A percentile compares a stretch with the other conserved stretches of the same genome.
These are phyloP conservation scores for Apogon hyalosoma DNA, from an alignment of 2,797 vertebrate genomes.

Conservation along the genomic window DNA sequence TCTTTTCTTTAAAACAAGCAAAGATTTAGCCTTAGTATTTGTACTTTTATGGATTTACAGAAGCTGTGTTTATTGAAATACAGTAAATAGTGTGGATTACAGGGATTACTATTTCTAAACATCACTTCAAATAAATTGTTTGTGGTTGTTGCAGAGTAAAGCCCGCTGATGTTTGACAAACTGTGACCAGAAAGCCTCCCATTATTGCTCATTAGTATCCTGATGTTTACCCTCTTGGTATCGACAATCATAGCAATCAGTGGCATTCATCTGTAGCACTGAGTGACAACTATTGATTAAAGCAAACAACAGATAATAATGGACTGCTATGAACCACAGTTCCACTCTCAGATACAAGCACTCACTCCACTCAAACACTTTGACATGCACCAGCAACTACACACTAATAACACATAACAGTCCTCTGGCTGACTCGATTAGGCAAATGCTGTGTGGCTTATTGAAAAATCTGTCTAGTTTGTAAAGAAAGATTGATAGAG, in stretches of 20 bases:
- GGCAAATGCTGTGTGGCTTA: slow-evolving; percentile 43
- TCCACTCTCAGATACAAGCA: slow-evolving; percentile 48
- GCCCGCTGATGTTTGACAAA: slow-evolving; percentile 57
- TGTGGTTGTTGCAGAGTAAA: slow-evolving; percentile 50
- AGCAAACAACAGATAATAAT: slow-evolving; percentile 77
- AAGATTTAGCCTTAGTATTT: neutral
- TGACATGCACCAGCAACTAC: slow-evolving; percentile 33
- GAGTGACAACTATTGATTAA: slow-evolving; percentile 79
- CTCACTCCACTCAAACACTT: slow-evolving; percentile 49
- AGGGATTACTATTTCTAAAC: slow-evolving; percentile 35
- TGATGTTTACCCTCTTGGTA: slow-evolving; percentile 66
- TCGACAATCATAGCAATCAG: slow-evolving; percentile 77
- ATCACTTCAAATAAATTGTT: slow-evolving; percentile 48
- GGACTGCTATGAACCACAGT: slow-evolving; percentile 62
- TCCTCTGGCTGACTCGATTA: slow-evolving; percentile 41
- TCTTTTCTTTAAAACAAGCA: slow-evolving; percentile 1
- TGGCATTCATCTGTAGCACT: slow-evolving; percentile 60
- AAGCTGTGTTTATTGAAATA: slow-evolving; percentile 23
- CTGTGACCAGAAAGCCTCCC: slow-evolving; percentile 59
- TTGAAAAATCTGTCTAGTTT: slow-evolving; percentile 42
- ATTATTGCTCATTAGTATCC: slow-evolving; percentile 77
- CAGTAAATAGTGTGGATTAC: slow-evolving; percentile 2
- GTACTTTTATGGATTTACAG: neutral
- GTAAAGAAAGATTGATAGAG: slow-evolving; percentile 33
- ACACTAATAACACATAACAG: slow-evolving; percentile 45